A percentile compares a stretch with the other conserved stretches of the same genome.
These are phyloP conservation scores for Rynchops niger DNA, from an alignment of 2,113 vertebrate species.

Conservation along the genomic window DNA sequence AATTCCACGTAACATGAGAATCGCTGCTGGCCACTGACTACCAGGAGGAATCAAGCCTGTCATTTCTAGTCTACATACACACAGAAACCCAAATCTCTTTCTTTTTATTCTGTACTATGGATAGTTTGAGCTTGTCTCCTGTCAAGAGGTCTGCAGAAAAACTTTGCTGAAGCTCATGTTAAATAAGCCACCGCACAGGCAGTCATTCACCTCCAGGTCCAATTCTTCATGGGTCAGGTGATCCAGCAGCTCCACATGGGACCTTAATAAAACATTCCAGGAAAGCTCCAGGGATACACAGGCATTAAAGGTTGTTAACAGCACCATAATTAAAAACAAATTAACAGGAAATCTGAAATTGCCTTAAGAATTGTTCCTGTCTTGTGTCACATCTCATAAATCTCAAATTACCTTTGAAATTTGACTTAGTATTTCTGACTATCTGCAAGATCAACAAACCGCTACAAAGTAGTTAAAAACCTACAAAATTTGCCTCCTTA, in stretches of 20 bases:
- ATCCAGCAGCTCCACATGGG: background rate
- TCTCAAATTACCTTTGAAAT: conserved; percentile 34
- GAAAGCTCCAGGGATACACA: background rate
- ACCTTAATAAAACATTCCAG: conserved; percentile 20
- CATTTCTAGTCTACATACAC: background rate
- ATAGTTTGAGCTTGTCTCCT: background rate
- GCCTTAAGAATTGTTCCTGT: conserved; percentile 27
- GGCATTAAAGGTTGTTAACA: conserved; percentile 20
- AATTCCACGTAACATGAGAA: background rate
- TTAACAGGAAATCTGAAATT: conserved; percentile 38
- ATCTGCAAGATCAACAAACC: background rate
- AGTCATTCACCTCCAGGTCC: background rate
- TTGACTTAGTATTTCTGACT: background rate
- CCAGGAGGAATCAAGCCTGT: background rate
- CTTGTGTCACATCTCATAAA: conserved; percentile 30
- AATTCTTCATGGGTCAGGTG: background rate
- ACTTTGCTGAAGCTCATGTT: background rate
- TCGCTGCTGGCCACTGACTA: background rate
- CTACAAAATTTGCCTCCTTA: background rate
- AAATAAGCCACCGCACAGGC: background rate
- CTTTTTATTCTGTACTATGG: background rate
- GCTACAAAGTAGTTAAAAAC: background rate
- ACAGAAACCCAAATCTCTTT: background rate
- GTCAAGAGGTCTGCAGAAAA: background rate
- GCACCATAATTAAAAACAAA: conserved; percentile 41